A percentile compares a stretch with the other conserved stretches of the same genome.
These are phyloP conservation scores for Araneus ventricosus DNA, from an alignment of 1,140 invertebrate genomes.

Conservation along the genomic window DNA sequence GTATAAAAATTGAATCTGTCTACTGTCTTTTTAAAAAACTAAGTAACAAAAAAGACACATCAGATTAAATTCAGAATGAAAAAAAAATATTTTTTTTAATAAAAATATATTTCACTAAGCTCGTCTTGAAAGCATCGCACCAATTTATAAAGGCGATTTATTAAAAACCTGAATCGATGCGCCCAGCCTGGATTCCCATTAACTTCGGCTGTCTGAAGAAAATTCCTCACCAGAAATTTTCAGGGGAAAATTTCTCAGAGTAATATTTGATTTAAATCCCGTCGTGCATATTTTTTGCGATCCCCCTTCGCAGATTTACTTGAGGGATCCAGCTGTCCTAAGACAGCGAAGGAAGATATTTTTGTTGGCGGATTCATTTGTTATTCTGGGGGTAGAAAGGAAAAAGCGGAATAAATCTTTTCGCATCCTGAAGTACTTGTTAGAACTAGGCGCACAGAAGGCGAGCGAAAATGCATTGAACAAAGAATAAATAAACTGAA, in stretches of 20 bases:
- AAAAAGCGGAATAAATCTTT: neutral
- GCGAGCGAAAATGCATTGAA: neutral
- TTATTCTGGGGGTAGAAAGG: neutral
- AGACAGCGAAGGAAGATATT: neutral
- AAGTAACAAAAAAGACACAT: too few relatives aligned
- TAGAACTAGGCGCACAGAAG: neutral
- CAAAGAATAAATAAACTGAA: neutral
- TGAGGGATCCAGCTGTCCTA: neutral
- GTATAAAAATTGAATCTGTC: too few relatives aligned
- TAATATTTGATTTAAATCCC: conserved; percentile 46
- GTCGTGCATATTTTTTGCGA: neutral
- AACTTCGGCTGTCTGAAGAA: neutral
- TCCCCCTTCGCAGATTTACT: neutral
- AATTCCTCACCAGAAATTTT: neutral
- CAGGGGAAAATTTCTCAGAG: neutral
- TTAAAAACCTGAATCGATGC: conserved; percentile 11
- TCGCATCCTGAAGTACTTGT: neutral
- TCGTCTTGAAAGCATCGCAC: neutral
- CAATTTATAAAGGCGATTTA: conserved; percentile 13
- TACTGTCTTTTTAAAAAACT: too few relatives aligned
- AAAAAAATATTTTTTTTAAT: neutral
- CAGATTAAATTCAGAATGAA: neutral
- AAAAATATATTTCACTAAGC: neutral
- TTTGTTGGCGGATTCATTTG: neutral
- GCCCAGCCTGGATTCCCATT: neutral